Evolutionary conservation across 2,113 vertebrate species (phyloP).

Genomic region (Octodon degus): DNA sequence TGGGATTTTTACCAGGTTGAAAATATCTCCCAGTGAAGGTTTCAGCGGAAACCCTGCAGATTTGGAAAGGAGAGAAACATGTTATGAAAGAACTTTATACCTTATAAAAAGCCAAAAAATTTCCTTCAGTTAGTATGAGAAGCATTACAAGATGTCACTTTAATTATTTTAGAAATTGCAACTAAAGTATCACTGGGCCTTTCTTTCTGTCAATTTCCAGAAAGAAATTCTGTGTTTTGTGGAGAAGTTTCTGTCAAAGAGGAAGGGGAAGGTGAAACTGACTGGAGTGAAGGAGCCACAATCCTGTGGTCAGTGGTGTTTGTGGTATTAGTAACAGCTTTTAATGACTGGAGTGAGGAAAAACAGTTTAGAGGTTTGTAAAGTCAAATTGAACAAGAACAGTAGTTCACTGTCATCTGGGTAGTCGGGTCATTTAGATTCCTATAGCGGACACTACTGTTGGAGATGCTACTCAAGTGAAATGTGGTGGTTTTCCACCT

Average conservation of each 20-base stretch:
- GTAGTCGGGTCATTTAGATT: constrained; percentile 97
- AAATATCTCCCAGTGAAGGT: constrained; percentile 97
- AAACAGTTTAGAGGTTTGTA: constrained; percentile 98
- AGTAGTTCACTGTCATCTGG: constrained; percentile 97
- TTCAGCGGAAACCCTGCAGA: constrained; percentile 96
- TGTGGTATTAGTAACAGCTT: constrained; percentile 98
- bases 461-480: constrained; percentile 97
- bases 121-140: constrained; percentile 99
- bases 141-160: constrained; percentile 98
- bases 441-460: constrained; percentile 98
- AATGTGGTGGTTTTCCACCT: constrained; percentile 98
- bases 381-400: constrained; percentile 98
- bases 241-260: constrained; percentile 92
- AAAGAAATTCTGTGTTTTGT: constrained; percentile 92
- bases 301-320: constrained; percentile 97
- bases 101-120: constrained; percentile 99
- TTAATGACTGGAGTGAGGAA: constrained; percentile 99
- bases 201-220: constrained; percentile 99
- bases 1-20: constrained; percentile 96
- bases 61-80: constrained; percentile 96
- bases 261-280: constrained; percentile 95
- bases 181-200: constrained; percentile 98
- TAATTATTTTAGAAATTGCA: constrained; percentile 99
- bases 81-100: constrained; percentile 98
- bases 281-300: constrained; percentile 98